phyloP scores from a whole-genome alignment of 2,797 vertebrate genomes.

The Lindbergichthys nudifrons region DNA sequence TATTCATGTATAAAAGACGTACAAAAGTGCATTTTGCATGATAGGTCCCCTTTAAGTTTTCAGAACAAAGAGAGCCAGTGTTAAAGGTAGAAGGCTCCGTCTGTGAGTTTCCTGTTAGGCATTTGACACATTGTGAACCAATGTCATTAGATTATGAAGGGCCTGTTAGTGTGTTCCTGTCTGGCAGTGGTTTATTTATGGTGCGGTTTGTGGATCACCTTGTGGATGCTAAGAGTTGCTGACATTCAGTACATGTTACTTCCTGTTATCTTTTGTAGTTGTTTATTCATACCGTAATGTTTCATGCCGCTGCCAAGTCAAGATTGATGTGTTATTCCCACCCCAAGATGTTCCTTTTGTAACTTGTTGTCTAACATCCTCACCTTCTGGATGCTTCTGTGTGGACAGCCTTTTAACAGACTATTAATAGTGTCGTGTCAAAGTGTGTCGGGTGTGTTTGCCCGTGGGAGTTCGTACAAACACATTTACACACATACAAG shows the following conservation, averaged over 20 bases:
- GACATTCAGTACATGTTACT: constrained; percentile 35
- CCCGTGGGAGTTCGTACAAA: constrained; percentile 27
- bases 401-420: constrained; percentile 42
- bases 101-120: constrained; percentile 11
- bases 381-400: constrained; percentile 61
- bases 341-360: neutral
- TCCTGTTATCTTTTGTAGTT: constrained; percentile 36
- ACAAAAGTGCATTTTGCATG: too few relatives aligned
- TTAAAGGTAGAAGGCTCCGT: neutral
- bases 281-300: constrained; percentile 30
- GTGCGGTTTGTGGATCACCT: constrained; percentile 27
- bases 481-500: constrained; percentile 39
- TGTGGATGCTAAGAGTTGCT: constrained; percentile 23
- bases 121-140: constrained; percentile 30
- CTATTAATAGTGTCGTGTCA: constrained; percentile 65
- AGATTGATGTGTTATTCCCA: constrained; percentile 39
- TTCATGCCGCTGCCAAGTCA: constrained; percentile 24
- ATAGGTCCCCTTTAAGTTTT: too few relatives aligned
- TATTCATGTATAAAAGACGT: too few relatives aligned
- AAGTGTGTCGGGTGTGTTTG: constrained; percentile 48
- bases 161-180: constrained; percentile 28
- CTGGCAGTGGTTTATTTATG: constrained; percentile 19
- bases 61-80: neutral
- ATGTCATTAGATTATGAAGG: constrained; percentile 32
- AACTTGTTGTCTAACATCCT: constrained; percentile 46